Percentiles rank a stretch among this genome's conserved stretches.
Evolutionary conservation across 1,140 invertebrate species (phyloP).

Genomic region (Ceratina calcarata): DNA sequence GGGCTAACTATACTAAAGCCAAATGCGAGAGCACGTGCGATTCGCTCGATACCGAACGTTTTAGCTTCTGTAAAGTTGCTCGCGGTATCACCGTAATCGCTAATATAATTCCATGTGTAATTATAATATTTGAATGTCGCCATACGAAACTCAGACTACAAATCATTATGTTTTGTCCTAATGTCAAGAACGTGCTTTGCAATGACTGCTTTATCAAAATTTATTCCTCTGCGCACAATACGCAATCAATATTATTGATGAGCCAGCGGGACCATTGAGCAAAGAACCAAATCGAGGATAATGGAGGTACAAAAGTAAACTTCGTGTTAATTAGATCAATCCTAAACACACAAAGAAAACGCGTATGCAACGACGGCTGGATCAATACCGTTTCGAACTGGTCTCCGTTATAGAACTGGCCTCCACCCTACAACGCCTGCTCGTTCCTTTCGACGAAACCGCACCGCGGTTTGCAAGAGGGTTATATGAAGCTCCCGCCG

Average conservation of each 20-base stretch:
- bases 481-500: background rate
- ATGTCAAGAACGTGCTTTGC: too few relatives aligned
- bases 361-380: background rate
- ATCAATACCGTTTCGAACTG: constrained; percentile 29
- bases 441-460: constrained; percentile 27
- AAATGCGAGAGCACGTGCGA: constrained; percentile 12
- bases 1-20: background rate
- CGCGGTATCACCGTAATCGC: too few relatives aligned
- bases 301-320: too few relatives aligned
- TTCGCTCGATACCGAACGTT: constrained; percentile 24
- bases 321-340: background rate
- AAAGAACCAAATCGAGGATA: too few relatives aligned
- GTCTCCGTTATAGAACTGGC: constrained; percentile 15
- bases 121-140: background rate
- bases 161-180: too few relatives aligned
- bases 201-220: too few relatives aligned
- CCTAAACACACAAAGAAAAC: constrained; percentile 5
- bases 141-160: too few relatives aligned
- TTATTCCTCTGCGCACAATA: too few relatives aligned
- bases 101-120: too few relatives aligned
- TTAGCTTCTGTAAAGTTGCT: background rate
- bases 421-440: background rate
- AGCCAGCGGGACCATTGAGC: too few relatives aligned
- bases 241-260: too few relatives aligned
- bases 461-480: constrained; percentile 13